phyloP scores from a whole-genome alignment of 2,888 invertebrate genomes.

The Biston betularia region DNA sequence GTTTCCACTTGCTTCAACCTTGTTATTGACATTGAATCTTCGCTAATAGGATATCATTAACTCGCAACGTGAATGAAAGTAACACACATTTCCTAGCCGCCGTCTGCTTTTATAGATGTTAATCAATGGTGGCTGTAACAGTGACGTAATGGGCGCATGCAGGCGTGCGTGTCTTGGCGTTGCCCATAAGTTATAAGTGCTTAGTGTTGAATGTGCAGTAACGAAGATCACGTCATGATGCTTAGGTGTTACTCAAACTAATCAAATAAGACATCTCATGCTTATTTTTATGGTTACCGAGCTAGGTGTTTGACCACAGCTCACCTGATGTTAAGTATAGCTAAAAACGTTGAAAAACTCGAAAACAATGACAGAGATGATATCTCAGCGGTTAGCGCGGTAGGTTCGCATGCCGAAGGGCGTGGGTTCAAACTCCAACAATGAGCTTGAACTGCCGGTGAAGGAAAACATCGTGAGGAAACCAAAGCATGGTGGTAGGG shows the following conservation, averaged over 20 bases:
- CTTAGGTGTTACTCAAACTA: background rate
- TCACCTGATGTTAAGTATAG: too few relatives aligned
- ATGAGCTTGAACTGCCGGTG: too few relatives aligned
- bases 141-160: constrained; percentile 37
- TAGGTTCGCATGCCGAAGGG: too few relatives aligned
- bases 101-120: constrained; percentile 14
- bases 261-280: background rate
- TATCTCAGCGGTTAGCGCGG: too few relatives aligned
- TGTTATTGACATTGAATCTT: background rate
- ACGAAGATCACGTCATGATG: background rate
- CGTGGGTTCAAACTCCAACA: too few relatives aligned
- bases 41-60: constrained; percentile 3
- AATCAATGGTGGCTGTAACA: constrained; percentile 32
- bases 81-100: constrained; percentile 11
- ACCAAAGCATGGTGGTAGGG: too few relatives aligned
- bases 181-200: constrained; percentile 21
- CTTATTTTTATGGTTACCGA: too few relatives aligned
- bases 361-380: background rate
- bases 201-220: background rate
- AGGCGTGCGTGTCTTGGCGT: constrained; percentile 48
- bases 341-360: too few relatives aligned
- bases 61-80: constrained; percentile 14
- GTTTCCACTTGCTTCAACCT: background rate
- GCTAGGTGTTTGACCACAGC: too few relatives aligned
- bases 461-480: too few relatives aligned